Conservation (phyloP, 2,888 invertebrate species). For the Brenthis ino region DNA sequence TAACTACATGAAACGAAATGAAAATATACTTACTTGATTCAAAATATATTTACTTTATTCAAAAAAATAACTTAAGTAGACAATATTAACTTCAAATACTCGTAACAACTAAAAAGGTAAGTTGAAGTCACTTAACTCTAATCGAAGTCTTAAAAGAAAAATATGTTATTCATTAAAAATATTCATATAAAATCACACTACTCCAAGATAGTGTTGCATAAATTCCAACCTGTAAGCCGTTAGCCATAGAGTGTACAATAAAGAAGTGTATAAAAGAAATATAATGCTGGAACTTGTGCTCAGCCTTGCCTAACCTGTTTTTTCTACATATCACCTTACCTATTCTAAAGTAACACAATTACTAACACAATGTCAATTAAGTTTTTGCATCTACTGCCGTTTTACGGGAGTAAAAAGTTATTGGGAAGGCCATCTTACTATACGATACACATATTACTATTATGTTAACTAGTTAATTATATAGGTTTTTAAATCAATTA, state of each 20-base stretch:
- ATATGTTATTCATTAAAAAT: slow-evolving; percentile 26
- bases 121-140: slow-evolving; percentile 6
- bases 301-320: slow-evolving; percentile 67
- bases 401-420: slow-evolving; percentile 4
- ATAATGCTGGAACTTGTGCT: slow-evolving; percentile 52
- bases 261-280: slow-evolving; percentile 54
- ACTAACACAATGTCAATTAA: slow-evolving; percentile 39
- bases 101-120: neutral
- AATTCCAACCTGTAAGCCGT: slow-evolving; percentile 21
- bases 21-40: too few relatives aligned
- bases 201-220: neutral
- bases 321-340: slow-evolving; percentile 66
- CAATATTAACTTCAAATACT: too few relatives aligned
- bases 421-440: neutral
- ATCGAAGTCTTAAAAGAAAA: slow-evolving; percentile 13
- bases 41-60: too few relatives aligned
- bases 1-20: too few relatives aligned
- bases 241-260: slow-evolving; percentile 28
- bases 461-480: too few relatives aligned
- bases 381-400: slow-evolving; percentile 33
- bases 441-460: too few relatives aligned
- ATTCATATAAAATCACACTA: slow-evolving; percentile 15
- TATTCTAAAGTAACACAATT: slow-evolving; percentile 44
- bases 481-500: too few relatives aligned
- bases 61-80: too few relatives aligned